Conservation (phyloP, 2,797 vertebrate species). For the Denticeps clupeoides region DNA sequence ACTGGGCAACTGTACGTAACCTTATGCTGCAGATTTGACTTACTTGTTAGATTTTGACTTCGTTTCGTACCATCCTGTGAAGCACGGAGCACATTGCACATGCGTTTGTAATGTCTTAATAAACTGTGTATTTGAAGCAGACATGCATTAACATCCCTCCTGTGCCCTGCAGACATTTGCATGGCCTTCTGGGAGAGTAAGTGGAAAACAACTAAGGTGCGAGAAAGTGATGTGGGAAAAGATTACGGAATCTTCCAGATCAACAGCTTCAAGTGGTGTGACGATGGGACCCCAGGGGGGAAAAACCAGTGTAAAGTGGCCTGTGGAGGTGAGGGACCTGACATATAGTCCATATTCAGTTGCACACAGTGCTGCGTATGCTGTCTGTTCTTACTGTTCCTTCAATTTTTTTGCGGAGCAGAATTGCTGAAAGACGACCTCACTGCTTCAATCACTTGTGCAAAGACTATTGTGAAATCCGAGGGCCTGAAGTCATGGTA, state of each 20-base stretch:
- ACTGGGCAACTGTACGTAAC: slow-evolving; percentile 31
- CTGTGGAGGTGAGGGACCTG: slow-evolving; percentile 18
- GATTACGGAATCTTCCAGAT: slow-evolving; percentile 39
- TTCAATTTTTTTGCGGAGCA: slow-evolving; percentile 6
- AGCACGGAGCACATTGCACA: too few relatives aligned
- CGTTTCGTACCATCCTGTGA: too few relatives aligned
- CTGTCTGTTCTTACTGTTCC: too few relatives aligned
- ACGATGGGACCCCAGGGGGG: slow-evolving; percentile 23
- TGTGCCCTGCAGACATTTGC: slow-evolving; percentile 23
- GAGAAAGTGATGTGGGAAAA: slow-evolving; percentile 20
- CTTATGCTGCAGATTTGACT: not conserved
- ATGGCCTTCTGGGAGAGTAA: slow-evolving; percentile 30
- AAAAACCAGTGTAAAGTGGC: slow-evolving; percentile 17
- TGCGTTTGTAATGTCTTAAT: too few relatives aligned
- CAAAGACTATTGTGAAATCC: slow-evolving; percentile 22
- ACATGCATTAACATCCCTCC: too few relatives aligned
- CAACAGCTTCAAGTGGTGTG: slow-evolving; percentile 35
- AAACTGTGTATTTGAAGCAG: too few relatives aligned
- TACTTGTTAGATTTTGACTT: too few relatives aligned
- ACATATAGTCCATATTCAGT: too few relatives aligned
- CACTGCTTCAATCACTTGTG: slow-evolving; percentile 18
- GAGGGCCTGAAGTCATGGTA: slow-evolving; percentile 31
- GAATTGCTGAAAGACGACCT: slow-evolving; percentile 31
- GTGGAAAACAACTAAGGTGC: slow-evolving; percentile 26
- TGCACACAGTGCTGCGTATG: too few relatives aligned